Base-by-base conservation (phyloP, 2,888 invertebrate genomes). In the Cerceris rybyensis region DNA sequence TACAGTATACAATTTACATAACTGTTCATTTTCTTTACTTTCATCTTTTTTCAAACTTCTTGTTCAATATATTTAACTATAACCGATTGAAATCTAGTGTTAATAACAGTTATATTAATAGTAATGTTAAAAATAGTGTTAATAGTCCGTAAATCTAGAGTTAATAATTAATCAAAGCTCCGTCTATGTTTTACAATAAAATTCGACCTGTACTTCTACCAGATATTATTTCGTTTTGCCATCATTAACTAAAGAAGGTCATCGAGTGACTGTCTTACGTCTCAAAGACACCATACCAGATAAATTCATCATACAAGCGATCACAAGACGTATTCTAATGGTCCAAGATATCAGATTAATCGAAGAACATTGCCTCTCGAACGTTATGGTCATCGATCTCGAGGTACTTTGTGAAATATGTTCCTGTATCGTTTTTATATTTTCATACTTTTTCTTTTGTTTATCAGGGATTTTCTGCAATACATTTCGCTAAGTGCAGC, bases 151-250 rank as follows among this genome's bases (percentile, higher is more conserved):
- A n/a, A n/a, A n/a, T n/a, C n/a, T n/a, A n/a, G n/a, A n/a, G n/a
- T n/a, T n/a, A 28, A 28, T 28, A 28, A 28, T 28, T 28, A 28
- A 28, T 28, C 28, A 1, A 28, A 28, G 28, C 28, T 28, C 28
- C 28, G 28, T 28, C n/a, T 7, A n/a, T 63, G 41, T 14, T 41
- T 49, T n/a, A 1, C n/a, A 17, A 50, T 8, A 50, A 11, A 7
- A 13, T 4, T 6, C 0, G 5, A 39, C 49, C 7, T 6, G 9
- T 46, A 46, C 6, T 46, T 46, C 46, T 46, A 17, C 50, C 74
- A 92, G 92, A 64, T 82, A 92, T 64, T 92, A 90, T 68, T 91
- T 92, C 64, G 78, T 90, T 2, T 60, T 92, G 41, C 93, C 93
- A 52, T 90, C 90, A 4, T 77, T 92, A 46, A 92, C 92, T 0